Conservation (phyloP, 2,113 vertebrate genomes). For the Coturnix japonica region DNA sequence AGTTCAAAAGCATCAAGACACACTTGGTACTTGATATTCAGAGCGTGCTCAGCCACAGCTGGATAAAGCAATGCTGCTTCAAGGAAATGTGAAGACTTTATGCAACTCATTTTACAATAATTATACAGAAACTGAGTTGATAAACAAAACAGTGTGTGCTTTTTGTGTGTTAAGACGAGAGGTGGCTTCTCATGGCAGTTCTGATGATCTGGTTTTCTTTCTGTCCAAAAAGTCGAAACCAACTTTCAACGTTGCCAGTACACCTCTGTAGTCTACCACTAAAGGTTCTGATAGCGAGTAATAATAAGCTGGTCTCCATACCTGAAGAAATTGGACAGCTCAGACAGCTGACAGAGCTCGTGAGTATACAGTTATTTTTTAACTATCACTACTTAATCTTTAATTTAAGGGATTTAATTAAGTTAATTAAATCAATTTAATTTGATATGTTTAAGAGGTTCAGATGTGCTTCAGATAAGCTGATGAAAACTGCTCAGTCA, state of each 20-base stretch:
- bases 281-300: slow-evolving; percentile 95
- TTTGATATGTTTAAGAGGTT: not conserved
- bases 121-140: not conserved
- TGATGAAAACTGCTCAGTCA: not conserved
- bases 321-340: slow-evolving; percentile 94
- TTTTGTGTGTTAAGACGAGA: not conserved
- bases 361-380: slow-evolving; percentile 75
- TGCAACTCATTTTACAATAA: not conserved
- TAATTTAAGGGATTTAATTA: not conserved
- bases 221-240: slow-evolving; percentile 88
- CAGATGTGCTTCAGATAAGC: not conserved
- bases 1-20: not conserved
- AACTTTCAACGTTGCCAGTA: slow-evolving; percentile 89
- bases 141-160: not conserved
- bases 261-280: slow-evolving; percentile 91
- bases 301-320: slow-evolving; percentile 95
- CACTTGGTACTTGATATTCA: not conserved
- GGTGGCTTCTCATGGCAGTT: not conserved
- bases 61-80: not conserved
- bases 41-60: not conserved
- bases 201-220: slow-evolving; percentile 39
- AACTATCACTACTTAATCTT: not conserved
- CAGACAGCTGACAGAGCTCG: slow-evolving; percentile 92
- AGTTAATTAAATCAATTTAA: not conserved
- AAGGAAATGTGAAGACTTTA: not conserved